These are phyloP conservation scores for Euzophera pinguis DNA, from an alignment of 2,888 invertebrate species.

Conservation along the genomic window DNA sequence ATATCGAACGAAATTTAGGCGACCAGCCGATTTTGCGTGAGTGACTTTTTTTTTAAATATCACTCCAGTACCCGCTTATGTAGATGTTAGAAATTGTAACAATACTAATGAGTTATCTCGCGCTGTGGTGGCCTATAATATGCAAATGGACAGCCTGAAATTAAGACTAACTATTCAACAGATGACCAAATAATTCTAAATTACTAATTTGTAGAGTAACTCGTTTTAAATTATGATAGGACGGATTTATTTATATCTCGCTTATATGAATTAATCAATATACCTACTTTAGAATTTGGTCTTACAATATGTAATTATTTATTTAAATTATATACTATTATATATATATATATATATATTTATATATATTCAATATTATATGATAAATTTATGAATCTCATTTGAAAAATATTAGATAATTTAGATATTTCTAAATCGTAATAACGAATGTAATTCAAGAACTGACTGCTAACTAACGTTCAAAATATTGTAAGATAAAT, in stretches of 20 bases:
- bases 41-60: too few species aligned
- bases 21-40: too few species aligned
- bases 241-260: too few species aligned
- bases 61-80: too few species aligned
- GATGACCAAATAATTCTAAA: background rate
- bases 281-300: too few species aligned
- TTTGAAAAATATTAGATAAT: background rate
- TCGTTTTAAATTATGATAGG: background rate
- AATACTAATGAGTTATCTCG: background rate
- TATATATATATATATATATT: too few species aligned
- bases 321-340: too few species aligned
- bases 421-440: background rate
- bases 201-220: background rate
- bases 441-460: background rate
- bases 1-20: too few species aligned
- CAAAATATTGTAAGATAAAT: conserved; percentile 1
- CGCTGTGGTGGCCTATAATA: background rate
- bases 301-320: too few species aligned
- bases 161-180: background rate
- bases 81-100: too few species aligned
- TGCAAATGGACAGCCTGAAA: background rate
- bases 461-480: background rate
- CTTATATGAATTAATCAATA: too few species aligned
- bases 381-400: background rate
- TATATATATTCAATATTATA: too few species aligned